A percentile compares a stretch with the other conserved stretches of the same genome.
Evolutionary conservation across 2,888 invertebrate genomes (phyloP).

Genomic region (Rhyacophila evoluta): DNA sequence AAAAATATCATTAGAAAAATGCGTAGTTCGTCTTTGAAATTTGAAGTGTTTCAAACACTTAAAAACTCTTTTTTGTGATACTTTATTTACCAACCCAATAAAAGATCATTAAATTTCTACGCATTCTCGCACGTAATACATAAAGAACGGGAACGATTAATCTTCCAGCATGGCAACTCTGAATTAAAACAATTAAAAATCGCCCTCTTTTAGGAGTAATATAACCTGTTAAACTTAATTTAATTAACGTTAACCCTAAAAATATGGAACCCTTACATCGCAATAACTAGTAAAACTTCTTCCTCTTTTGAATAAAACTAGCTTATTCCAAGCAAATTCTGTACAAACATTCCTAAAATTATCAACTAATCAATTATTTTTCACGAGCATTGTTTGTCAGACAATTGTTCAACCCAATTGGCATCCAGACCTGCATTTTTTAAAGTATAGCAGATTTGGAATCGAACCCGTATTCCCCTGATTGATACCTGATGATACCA

Average conservation of each 20-base stretch:
- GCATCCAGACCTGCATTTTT: too few species aligned
- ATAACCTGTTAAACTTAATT: background rate
- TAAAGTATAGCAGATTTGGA: too few species aligned
- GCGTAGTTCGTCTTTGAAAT: too few species aligned
- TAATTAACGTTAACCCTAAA: conserved; percentile 1
- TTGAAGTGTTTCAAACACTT: too few species aligned
- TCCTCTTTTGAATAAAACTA: background rate
- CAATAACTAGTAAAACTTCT: background rate
- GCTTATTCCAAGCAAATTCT: background rate
- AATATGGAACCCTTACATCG: background rate
- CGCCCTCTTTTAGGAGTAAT: background rate
- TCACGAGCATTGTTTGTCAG: too few species aligned
- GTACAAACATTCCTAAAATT: background rate
- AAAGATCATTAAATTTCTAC: background rate
- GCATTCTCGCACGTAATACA: background rate
- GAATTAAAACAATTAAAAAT: background rate
- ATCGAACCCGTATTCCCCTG: too few species aligned
- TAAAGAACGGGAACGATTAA: background rate
- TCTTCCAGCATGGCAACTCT: background rate
- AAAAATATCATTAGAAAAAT: too few species aligned
- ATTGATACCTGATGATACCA: too few species aligned
- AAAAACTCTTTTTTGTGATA: background rate
- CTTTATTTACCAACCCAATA: background rate
- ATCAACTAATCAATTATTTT: too few species aligned
- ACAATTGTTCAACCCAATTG: too few species aligned